Conservation (phyloP, 2,888 invertebrate species). For the Pseudococcus viburni region DNA sequence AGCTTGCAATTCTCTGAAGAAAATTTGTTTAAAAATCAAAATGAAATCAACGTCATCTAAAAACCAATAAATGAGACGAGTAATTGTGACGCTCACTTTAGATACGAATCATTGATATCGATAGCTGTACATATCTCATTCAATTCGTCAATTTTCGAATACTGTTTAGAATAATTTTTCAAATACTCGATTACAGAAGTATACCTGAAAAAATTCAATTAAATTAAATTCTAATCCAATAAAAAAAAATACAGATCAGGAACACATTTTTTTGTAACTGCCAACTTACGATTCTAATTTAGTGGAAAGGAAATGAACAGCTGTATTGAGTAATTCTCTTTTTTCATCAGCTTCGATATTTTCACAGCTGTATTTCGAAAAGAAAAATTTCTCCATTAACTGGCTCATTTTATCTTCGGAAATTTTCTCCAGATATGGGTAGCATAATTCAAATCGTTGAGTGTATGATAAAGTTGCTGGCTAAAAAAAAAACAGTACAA, state of each 20-base stretch:
- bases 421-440: slow-evolving; percentile 35
- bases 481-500: slow-evolving; percentile 16
- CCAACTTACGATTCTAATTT: slow-evolving; percentile 47
- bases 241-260: background rate
- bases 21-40: background rate
- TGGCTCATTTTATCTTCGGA: background rate
- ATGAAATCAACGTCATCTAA: background rate
- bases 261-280: background rate
- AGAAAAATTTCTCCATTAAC: slow-evolving; percentile 19
- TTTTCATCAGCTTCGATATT: slow-evolving; percentile 42
- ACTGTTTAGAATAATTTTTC: slow-evolving; percentile 50
- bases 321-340: slow-evolving; percentile 47
- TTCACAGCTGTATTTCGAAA: slow-evolving; percentile 56
- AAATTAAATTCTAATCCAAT: background rate
- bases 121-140: slow-evolving; percentile 60
- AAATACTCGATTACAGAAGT: slow-evolving; percentile 17
- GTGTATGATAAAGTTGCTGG: slow-evolving; percentile 15
- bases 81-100: slow-evolving; percentile 6
- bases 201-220: background rate
- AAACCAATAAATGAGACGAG: background rate
- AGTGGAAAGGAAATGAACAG: slow-evolving; percentile 11
- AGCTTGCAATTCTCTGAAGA: slow-evolving; percentile 47
- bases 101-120: slow-evolving; percentile 50
- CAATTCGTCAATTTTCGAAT: slow-evolving; percentile 51
- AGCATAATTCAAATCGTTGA: slow-evolving; percentile 8